A percentile compares a stretch with the other conserved stretches of the same genome.
Conservation (phyloP, 2,888 invertebrate species). For the Sthenelais limicola region DNA sequence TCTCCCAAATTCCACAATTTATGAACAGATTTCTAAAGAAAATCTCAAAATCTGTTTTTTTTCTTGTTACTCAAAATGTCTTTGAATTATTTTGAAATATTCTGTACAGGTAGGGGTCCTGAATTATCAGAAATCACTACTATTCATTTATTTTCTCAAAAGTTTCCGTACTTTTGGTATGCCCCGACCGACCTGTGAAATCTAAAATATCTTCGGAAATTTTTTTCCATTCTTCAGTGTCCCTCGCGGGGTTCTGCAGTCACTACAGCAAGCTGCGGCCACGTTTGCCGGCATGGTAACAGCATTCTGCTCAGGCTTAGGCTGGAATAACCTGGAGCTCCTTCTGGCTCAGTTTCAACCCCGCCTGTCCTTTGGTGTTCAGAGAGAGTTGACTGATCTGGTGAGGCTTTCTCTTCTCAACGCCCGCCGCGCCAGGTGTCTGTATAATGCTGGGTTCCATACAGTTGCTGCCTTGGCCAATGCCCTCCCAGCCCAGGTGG, state of each 20-base stretch:
- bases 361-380: constrained; percentile 93
- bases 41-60: too few species aligned
- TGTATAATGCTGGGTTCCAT: constrained; percentile 87
- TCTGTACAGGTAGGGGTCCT: too few species aligned
- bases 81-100: too few species aligned
- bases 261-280: constrained; percentile 93
- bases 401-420: constrained; percentile 85
- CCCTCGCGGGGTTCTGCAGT: constrained; percentile 91
- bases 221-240: too few species aligned
- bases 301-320: constrained; percentile 92
- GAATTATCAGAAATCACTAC: too few species aligned
- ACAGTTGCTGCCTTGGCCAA: constrained; percentile 85
- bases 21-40: too few species aligned
- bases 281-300: constrained; percentile 98
- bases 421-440: constrained; percentile 80
- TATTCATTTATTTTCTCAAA: too few species aligned
- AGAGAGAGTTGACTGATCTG: constrained; percentile 91
- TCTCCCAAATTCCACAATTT: too few species aligned
- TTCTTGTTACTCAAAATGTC: too few species aligned
- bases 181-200: too few species aligned
- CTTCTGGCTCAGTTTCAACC: constrained; percentile 94
- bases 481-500: constrained; percentile 80
- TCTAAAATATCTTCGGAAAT: too few species aligned
- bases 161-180: too few species aligned
- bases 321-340: constrained; percentile 92